Conservation (phyloP, 2,113 vertebrate species). For the Bolborhynchus lineola region DNA sequence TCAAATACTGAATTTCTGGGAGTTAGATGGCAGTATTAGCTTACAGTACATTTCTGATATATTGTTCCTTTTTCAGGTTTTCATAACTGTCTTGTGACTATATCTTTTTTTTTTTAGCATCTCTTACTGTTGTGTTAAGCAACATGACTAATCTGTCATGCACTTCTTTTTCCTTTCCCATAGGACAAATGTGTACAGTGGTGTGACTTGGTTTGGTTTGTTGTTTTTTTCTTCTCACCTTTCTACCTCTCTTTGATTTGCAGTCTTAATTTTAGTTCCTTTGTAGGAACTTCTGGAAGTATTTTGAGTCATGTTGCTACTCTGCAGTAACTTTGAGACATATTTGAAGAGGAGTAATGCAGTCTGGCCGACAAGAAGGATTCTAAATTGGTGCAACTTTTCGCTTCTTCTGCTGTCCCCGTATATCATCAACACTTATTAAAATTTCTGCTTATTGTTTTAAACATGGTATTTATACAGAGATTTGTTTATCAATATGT, state of each 20-base stretch:
- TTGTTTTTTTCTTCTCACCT: neutral
- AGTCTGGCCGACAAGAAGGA: neutral
- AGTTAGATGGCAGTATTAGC: conserved; percentile 52
- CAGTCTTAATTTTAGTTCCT: neutral
- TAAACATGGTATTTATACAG: neutral
- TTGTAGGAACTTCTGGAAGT: conserved; percentile 1
- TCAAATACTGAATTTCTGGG: neutral
- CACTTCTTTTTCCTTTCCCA: neutral
- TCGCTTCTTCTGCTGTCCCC: neutral
- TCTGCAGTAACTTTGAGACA: neutral
- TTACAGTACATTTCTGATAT: neutral
- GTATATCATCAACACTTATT: neutral
- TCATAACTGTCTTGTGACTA: neutral
- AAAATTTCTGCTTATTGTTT: neutral
- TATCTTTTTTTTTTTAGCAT: neutral
- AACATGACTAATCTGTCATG: conserved; percentile 1
- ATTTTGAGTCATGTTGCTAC: neutral
- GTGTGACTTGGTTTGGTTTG: neutral
- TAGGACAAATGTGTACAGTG: neutral
- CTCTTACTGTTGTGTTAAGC: neutral
- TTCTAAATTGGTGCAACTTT: neutral
- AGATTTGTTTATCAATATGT: neutral
- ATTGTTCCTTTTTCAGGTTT: neutral
- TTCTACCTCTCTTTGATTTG: neutral
- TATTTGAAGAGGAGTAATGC: neutral